phyloP scores from a whole-genome alignment of 2,888 invertebrate species.

The Strigamia transsilvanica region DNA sequence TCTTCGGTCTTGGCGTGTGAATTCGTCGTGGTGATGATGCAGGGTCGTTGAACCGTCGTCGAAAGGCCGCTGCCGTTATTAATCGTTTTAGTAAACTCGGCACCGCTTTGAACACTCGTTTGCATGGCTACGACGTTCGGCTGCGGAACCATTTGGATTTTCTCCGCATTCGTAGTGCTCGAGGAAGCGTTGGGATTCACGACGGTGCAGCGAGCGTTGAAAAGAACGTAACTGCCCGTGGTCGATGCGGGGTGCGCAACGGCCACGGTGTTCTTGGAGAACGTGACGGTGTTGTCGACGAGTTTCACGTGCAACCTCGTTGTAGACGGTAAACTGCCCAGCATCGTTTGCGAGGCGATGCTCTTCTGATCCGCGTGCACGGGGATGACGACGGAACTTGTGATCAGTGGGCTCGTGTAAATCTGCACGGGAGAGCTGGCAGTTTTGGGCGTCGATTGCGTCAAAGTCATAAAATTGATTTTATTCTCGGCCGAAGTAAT shows the following conservation, averaged over 20 bases:
- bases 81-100: background rate
- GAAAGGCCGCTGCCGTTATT: no score
- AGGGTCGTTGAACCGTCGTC: background rate
- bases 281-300: background rate
- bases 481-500: no score
- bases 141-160: background rate
- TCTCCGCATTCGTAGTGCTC: background rate
- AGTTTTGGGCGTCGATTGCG: no score
- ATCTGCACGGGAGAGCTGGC: background rate
- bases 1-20: background rate
- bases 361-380: background rate
- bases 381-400: background rate
- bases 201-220: background rate
- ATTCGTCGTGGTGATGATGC: background rate
- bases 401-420: background rate
- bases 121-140: background rate
- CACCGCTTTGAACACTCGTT: background rate
- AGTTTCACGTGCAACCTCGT: background rate
- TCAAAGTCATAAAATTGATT: no score
- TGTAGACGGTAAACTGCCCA: background rate
- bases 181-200: background rate
- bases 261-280: background rate
- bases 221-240: conserved; percentile 1
- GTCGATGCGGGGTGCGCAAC: background rate
- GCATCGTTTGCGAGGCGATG: background rate